Evolutionary conservation across 2,113 vertebrate species (phyloP).

Genomic region (Bagarius yarrelli): DNA sequence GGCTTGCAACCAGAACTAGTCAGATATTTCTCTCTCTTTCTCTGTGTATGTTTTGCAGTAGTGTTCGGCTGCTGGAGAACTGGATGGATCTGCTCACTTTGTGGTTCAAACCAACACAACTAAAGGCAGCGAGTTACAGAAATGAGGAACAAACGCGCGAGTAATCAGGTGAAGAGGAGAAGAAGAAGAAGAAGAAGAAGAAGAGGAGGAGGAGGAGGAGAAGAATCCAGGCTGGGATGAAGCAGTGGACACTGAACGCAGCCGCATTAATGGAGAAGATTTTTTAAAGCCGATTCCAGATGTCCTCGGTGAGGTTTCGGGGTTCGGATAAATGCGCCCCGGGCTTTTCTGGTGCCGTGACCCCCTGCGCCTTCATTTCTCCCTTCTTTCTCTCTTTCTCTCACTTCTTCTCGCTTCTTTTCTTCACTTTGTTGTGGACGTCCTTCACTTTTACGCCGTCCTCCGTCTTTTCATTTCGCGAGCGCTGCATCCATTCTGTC

Average conservation of each 20-base stretch:
- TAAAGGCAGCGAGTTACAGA: slow-evolving; percentile 6
- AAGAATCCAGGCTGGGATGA: slow-evolving; percentile 6
- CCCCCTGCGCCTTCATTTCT: slow-evolving; percentile 58
- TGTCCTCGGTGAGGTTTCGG: slow-evolving; percentile 60
- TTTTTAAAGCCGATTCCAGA: slow-evolving; percentile 56
- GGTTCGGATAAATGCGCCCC: slow-evolving; percentile 65
- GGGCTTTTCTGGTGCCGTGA: slow-evolving; percentile 73
- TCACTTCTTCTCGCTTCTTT: slow-evolving; percentile 20
- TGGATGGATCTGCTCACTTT: background rate
- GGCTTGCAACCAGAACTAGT: no score
- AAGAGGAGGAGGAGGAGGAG: background rate
- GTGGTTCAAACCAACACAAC: background rate
- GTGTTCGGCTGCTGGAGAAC: background rate
- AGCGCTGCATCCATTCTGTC: slow-evolving; percentile 64
- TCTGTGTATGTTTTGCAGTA: background rate
- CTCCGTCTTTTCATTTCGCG: slow-evolving; percentile 25
- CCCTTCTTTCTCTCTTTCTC: slow-evolving; percentile 23
- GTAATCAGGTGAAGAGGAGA: background rate
- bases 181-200: background rate
- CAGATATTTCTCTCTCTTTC: no score
- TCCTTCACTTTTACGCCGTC: slow-evolving; percentile 28
- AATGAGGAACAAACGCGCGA: background rate
- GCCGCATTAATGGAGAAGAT: slow-evolving; percentile 41
- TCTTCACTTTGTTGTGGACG: slow-evolving; percentile 36
- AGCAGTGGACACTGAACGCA: slow-evolving; percentile 32